Conservation (phyloP, 2,113 vertebrate genomes). For the Lagopus leucura region DNA sequence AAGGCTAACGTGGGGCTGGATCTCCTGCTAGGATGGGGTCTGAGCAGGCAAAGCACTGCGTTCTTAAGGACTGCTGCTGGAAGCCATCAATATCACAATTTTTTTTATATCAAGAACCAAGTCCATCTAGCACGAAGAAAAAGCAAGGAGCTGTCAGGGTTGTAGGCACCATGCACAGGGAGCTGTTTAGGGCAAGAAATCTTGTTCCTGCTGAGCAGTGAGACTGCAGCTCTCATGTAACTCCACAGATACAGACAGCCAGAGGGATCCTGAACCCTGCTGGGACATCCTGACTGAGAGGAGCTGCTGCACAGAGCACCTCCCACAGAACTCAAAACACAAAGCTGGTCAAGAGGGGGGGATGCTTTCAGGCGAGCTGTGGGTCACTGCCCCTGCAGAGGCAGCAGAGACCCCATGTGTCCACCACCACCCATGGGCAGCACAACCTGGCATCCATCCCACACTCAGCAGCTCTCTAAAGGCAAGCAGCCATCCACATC, state of each 20-base stretch:
- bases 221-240: neutral
- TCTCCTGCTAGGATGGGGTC: neutral
- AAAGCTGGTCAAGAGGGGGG: conserved; percentile 35
- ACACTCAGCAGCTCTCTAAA: neutral
- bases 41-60: neutral
- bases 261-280: neutral
- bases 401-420: accelerated
- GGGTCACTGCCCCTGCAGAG: neutral
- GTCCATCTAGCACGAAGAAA: neutral
- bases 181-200: neutral
- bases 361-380: conserved; percentile 61
- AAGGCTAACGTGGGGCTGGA: neutral
- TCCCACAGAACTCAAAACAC: neutral
- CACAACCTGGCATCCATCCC: neutral
- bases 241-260: neutral
- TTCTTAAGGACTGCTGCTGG: neutral
- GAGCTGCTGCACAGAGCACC: neutral
- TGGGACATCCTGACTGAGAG: neutral
- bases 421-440: accelerated
- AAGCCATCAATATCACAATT: neutral
- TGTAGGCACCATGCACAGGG: too few species aligned
- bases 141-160: accelerated
- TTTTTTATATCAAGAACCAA: neutral
- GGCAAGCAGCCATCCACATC: neutral
- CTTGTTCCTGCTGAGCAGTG: neutral